Evolutionary conservation across 2,797 vertebrate species (phyloP).

Genomic region (Triplophysa yarkandensis): DNA sequence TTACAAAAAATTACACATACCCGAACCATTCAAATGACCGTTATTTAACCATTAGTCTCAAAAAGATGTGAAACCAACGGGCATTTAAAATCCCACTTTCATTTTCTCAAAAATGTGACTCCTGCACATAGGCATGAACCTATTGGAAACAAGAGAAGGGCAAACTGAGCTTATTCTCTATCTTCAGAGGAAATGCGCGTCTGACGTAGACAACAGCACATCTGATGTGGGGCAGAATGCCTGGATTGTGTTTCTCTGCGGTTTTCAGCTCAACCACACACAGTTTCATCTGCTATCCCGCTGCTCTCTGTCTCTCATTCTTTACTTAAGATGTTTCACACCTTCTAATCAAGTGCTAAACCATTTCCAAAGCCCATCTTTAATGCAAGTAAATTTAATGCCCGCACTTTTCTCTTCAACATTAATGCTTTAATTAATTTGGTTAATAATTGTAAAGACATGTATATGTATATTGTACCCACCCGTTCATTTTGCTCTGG

Average conservation of each 20-base stretch:
- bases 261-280: constrained; percentile 34
- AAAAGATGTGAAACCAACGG: neutral
- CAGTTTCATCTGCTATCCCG: neutral
- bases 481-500: constrained; percentile 56
- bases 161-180: neutral
- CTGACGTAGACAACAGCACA: neutral
- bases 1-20: neutral
- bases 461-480: constrained; percentile 21
- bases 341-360: constrained; percentile 1
- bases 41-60: neutral
- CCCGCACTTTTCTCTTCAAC: too few relatives aligned
- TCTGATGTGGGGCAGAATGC: neutral
- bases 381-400: neutral
- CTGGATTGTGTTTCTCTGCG: constrained; percentile 29
- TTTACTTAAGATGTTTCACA: constrained; percentile 7
- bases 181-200: constrained; percentile 19
- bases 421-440: too few relatives aligned
- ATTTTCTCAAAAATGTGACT: constrained; percentile 28
- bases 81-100: neutral
- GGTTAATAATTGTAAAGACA: too few relatives aligned
- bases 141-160: constrained; percentile 1
- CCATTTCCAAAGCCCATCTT: neutral
- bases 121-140: neutral
- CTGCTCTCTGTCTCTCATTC: neutral
- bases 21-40: neutral